Base-by-base conservation (phyloP, 2,797 vertebrate genomes). In the Orestias chungarensis region DNA sequence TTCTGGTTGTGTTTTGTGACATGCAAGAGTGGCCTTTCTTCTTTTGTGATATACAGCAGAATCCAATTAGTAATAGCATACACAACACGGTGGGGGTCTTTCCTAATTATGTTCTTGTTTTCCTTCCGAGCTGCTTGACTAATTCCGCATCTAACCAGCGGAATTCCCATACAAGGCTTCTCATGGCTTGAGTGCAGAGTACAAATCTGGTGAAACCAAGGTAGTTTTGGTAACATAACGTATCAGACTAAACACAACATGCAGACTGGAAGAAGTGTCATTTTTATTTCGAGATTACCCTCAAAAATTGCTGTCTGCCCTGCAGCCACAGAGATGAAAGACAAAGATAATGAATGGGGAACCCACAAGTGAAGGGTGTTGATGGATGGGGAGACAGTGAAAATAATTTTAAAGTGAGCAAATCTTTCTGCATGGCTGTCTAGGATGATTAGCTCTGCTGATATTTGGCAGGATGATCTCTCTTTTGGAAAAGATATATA, bases 51-150 rank as follows among this genome's bases (percentile, higher is more conserved):
- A 35, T 33, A 57, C 76, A 64, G 72, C 72, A 46, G 82, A 80
- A 82, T 83, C 71, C 55, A 71, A 82, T 75, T 77, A 62, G 69
- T 77, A 78, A 81, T 67, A 81, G 65, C 54, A 47, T 64, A 65
- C 73, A 84, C 71, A 84, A 54, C 66, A 67, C 73, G 75, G 46
- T 75, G 82, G 83, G 82, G 72, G 71, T 87, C 79, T 74, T 84
- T 70, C 52, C 73, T 88, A 90, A 89, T 91, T 88, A 89, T 80
- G 81, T 74, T 86, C 82, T 82, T 91, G 83, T 89, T 91, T 87
- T 87, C 66, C 70, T 66, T 73, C 81, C 76, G 76, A 87, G 80
- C 78, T 81, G 75, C 65, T 67, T 80, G 69, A 86, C 84, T 91
- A 85, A 90, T 89, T 87, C 78, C 78, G 82, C 83, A 88, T 81